Conservation (phyloP, 1,140 invertebrate genomes). For the Vanessa tameamea region DNA sequence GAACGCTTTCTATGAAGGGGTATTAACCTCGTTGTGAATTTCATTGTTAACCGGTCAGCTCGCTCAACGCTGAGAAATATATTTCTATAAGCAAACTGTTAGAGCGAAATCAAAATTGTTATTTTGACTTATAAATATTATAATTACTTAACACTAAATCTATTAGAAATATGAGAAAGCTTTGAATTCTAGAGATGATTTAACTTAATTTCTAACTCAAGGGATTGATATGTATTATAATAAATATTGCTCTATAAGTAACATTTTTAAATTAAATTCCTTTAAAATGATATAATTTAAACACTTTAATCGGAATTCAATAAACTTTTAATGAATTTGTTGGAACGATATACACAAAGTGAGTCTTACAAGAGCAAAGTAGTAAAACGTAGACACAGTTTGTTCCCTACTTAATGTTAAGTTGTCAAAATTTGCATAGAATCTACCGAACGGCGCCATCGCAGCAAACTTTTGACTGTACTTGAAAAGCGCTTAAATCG, state of each 20-base stretch:
- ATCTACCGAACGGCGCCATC: conserved; percentile 56
- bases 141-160: too few relatives aligned
- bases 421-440: conserved; percentile 74
- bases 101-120: neutral
- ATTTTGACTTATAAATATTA: too few relatives aligned
- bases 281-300: neutral
- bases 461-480: conserved; percentile 69
- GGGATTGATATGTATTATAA: too few relatives aligned
- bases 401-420: conserved; percentile 71
- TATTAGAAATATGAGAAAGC: too few relatives aligned
- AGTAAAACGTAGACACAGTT: conserved; percentile 70
- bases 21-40: conserved; percentile 59
- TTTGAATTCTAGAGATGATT: too few relatives aligned
- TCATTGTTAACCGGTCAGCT: conserved; percentile 45
- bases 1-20: conserved; percentile 64
- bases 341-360: conserved; percentile 26
- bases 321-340: conserved; percentile 32
- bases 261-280: neutral
- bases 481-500: conserved; percentile 73
- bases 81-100: conserved; percentile 19
- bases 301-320: neutral
- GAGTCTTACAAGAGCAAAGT: conserved; percentile 47
- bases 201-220: too few relatives aligned
- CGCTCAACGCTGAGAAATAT: conserved; percentile 4
- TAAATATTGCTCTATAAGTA: too few relatives aligned